Percentiles rank a stretch among this genome's conserved stretches.
Conservation (phyloP, 2,888 invertebrate species). For the Zygaena filipendulae region DNA sequence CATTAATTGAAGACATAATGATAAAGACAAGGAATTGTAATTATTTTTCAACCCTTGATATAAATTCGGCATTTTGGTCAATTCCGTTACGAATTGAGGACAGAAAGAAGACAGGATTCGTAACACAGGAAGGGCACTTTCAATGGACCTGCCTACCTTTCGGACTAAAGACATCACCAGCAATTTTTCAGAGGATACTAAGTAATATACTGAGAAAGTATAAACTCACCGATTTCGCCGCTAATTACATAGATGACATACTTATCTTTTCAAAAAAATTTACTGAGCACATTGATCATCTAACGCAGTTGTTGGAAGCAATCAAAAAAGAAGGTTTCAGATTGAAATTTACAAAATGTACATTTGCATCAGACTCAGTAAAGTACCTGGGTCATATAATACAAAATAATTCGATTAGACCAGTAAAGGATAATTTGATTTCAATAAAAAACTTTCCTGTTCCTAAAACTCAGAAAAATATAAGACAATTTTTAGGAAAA, state of each 20-base stretch:
- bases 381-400: no score
- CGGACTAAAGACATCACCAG: no score
- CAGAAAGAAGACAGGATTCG: slow-evolving; percentile 22
- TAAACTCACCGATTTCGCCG: no score
- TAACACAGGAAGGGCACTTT: slow-evolving; percentile 19
- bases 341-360: slow-evolving; percentile 19
- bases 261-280: slow-evolving; percentile 19
- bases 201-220: slow-evolving; percentile 6
- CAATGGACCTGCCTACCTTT: no score
- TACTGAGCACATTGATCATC: slow-evolving; percentile 17
- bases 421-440: slow-evolving; percentile 18
- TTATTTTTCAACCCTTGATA: slow-evolving; percentile 25
- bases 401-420: slow-evolving; percentile 15
- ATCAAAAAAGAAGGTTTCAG: slow-evolving; percentile 19
- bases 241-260: slow-evolving; percentile 15
- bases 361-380: slow-evolving; percentile 17
- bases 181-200: no score
- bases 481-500: slow-evolving; percentile 20
- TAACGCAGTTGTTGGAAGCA: slow-evolving; percentile 10
- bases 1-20: slow-evolving; percentile 26
- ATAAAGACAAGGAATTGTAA: slow-evolving; percentile 26
- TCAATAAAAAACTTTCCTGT: slow-evolving; percentile 14
- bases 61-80: slow-evolving; percentile 37
- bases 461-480: slow-evolving; percentile 16
- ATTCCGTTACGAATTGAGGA: slow-evolving; percentile 26